Percentiles rank a stretch among this genome's conserved stretches.
Conservation (phyloP, 2,797 vertebrate species). For the Micromesistius poutassou region DNA sequence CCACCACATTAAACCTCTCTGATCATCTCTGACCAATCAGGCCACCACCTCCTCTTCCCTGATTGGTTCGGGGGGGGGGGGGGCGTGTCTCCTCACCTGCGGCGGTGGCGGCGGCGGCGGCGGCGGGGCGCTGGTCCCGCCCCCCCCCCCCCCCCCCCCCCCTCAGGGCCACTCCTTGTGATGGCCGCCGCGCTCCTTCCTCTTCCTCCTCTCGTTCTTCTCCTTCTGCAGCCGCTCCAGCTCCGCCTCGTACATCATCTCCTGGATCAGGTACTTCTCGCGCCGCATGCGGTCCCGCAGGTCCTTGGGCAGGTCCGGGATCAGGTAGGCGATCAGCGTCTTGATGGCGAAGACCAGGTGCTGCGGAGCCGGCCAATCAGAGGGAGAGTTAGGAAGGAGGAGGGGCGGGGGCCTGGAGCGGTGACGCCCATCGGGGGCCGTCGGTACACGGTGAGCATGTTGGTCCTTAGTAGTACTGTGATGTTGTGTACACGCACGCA, state of each 20-base stretch:
- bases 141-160: too few relatives aligned
- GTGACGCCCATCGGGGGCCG: too few relatives aligned
- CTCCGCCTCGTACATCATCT: conserved; percentile 98
- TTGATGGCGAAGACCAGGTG: conserved; percentile 97
- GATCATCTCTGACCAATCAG: neutral
- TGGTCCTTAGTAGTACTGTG: too few relatives aligned
- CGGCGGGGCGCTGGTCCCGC: neutral
- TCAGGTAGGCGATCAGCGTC: conserved; percentile 94
- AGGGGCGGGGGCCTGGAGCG: too few relatives aligned
- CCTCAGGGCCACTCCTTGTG: conserved; percentile 94
- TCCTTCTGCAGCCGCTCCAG: conserved; percentile 90
- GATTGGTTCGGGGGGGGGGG: too few relatives aligned
- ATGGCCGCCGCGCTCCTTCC: conserved; percentile 85
- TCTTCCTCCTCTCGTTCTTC: conserved; percentile 71
- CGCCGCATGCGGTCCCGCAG: conserved; percentile 91
- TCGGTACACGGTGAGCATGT: too few relatives aligned
- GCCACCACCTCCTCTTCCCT: neutral
- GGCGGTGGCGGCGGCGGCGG: too few relatives aligned
- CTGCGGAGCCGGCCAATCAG: conserved; percentile 56
- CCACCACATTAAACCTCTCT: too few relatives aligned
- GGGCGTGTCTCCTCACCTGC: neutral
- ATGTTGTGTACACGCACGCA: too few relatives aligned
- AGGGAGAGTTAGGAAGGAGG: too few relatives aligned
- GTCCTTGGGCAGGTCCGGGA: conserved; percentile 94
- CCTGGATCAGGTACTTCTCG: conserved; percentile 95